A percentile compares a stretch with the other conserved stretches of the same genome.
Conservation (phyloP, 2,797 vertebrate genomes). For the Characodon lateralis region DNA sequence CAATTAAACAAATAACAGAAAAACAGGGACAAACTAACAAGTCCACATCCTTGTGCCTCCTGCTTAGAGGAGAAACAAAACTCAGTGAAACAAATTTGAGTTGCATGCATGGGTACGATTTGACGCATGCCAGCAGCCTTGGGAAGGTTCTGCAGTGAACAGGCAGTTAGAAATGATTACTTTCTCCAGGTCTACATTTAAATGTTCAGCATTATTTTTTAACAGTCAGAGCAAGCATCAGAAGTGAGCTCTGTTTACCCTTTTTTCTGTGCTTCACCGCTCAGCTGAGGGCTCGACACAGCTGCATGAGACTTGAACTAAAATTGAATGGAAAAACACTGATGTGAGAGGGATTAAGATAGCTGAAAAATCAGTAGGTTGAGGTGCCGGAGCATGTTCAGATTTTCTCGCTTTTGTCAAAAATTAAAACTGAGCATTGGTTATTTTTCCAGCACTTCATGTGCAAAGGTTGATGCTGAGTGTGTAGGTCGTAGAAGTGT, state of each 20-base stretch:
- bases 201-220: constrained; percentile 38
- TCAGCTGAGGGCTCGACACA: neutral
- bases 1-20: neutral
- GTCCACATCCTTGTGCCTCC: constrained; percentile 30
- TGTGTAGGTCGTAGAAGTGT: neutral
- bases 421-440: neutral
- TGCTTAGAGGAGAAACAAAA: constrained; percentile 30
- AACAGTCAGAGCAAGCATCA: constrained; percentile 70
- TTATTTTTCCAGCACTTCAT: neutral
- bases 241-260: constrained; percentile 8
- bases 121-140: constrained; percentile 20
- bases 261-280: neutral
- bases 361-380: constrained; percentile 4
- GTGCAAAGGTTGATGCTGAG: neutral
- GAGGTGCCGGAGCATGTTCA: neutral
- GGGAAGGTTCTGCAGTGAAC: constrained; percentile 26
- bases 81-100: constrained; percentile 34
- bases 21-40: neutral
- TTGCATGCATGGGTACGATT: constrained; percentile 28
- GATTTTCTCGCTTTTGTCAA: neutral
- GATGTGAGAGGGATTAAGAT: neutral
- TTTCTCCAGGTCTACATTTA: constrained; percentile 51
- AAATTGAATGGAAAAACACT: neutral
- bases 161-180: constrained; percentile 49
- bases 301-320: constrained; percentile 5